Evolutionary conservation across 2,888 invertebrate genomes (phyloP), one percentile per base, ranked within the genome.

Genomic region (Ochlodes sylvanus): DNA sequence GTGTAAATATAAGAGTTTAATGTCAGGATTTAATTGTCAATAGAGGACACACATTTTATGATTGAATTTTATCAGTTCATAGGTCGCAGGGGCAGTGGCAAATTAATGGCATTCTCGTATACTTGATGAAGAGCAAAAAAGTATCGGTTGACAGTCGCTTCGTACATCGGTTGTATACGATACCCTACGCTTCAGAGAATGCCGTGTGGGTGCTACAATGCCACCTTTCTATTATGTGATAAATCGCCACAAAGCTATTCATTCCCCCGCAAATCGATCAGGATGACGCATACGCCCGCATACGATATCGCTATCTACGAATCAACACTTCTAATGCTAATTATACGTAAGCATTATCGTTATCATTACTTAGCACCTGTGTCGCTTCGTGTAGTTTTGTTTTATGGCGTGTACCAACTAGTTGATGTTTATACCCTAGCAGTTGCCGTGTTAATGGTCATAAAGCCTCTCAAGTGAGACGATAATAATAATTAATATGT

Each of bases 231-330:
- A 86, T 81, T 72, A 69, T 61, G 54, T 63, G 67, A 62, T 71
- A 69, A 71, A 69, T 41, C 38, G 55, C 65, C 64, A 70, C 64
- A 68, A 70, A 66, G 69, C 61, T 76, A 77, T 71, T 75, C 77
- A 78, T 77, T 77, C 73, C 71, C 74, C 73, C 72, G 66, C 72
- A 63, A 75, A 83, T 84, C 84, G 79, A 86, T 85, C 75, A 70
- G 69, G 75, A 79, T 86, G 86, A 88, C 86, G 84, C 84, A 85
- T 79, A 75, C 50, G 67, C 76, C 75, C 74, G 75, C 75, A 79
- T 77, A 68, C 69, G 21, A 21, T 54, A 71, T 67, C 72, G 73
- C 72, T 72, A 75, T 77, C 79, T 72, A 69, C 74, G 64, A 77
- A 78, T 77, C 75, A 75, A 55, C 73, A 72, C 70, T 69, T 76